A percentile compares a stretch with the other conserved stretches of the same genome.
phyloP scores from a whole-genome alignment of 2,113 vertebrate genomes.

The Falcunculus frontatus region DNA sequence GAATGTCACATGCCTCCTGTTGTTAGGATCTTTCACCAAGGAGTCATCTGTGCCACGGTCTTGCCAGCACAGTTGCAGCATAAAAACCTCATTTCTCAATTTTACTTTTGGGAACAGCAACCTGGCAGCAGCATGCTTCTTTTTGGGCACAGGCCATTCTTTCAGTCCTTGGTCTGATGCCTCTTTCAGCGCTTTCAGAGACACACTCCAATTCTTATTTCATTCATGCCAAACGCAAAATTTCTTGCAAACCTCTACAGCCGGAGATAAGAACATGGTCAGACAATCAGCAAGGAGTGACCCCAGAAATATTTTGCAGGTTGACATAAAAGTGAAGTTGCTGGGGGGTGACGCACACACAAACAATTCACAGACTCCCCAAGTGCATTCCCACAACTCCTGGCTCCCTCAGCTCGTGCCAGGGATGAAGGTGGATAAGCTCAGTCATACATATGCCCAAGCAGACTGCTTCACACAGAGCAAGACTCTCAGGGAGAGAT shows the following conservation, averaged over 20 bases:
- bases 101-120: background rate
- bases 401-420: background rate
- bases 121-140: background rate
- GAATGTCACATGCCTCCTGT: background rate
- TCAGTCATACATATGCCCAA: background rate
- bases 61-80: background rate
- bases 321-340: background rate
- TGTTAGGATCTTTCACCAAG: background rate
- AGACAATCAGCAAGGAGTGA: background rate
- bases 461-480: background rate
- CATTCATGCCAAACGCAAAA: background rate
- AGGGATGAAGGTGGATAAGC: background rate
- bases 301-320: background rate
- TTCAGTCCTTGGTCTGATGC: background rate
- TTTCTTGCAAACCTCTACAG: background rate
- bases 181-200: background rate
- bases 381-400: background rate
- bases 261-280: fast-evolving
- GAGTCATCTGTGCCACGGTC: background rate
- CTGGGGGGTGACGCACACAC: background rate
- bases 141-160: background rate
- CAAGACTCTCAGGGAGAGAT: background rate
- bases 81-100: background rate
- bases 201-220: background rate
- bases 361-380: background rate